Conservation (phyloP, 2,797 vertebrate species). For the Lates japonicus region DNA sequence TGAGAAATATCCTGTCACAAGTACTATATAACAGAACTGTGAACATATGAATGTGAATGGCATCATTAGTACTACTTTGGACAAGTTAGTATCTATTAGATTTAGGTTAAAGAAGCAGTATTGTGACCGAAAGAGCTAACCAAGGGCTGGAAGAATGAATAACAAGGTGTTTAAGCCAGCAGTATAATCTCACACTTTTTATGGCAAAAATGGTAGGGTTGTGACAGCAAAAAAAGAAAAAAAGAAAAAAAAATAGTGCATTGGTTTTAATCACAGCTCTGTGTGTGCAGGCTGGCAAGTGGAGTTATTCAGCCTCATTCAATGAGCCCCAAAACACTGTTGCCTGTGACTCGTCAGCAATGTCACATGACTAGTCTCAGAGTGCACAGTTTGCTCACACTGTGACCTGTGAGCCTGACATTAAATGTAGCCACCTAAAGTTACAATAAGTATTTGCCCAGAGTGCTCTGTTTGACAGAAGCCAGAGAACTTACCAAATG, state of each 20-base stretch:
- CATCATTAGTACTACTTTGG: not conserved
- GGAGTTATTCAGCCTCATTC: not conserved
- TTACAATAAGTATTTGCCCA: not conserved
- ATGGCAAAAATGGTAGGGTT: not conserved
- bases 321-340: not conserved
- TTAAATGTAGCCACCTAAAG: conserved; percentile 4
- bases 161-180: not conserved
- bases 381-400: conserved; percentile 2
- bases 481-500: conserved; percentile 1
- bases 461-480: not conserved
- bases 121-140: not conserved
- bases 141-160: not conserved
- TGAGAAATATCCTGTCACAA: not conserved
- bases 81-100: not conserved
- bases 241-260: not conserved
- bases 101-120: not conserved
- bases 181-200: not conserved
- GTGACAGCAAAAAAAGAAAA: not conserved
- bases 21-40: not conserved
- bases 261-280: conserved; percentile 4
- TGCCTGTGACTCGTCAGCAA: not conserved
- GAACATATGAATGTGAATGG: not conserved
- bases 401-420: not conserved
- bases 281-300: not conserved
- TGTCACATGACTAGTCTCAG: conserved; percentile 1